These are phyloP conservation scores for Mandrillus leucophaeus DNA, from an alignment of 2,113 vertebrate genomes.

Conservation along the genomic window DNA sequence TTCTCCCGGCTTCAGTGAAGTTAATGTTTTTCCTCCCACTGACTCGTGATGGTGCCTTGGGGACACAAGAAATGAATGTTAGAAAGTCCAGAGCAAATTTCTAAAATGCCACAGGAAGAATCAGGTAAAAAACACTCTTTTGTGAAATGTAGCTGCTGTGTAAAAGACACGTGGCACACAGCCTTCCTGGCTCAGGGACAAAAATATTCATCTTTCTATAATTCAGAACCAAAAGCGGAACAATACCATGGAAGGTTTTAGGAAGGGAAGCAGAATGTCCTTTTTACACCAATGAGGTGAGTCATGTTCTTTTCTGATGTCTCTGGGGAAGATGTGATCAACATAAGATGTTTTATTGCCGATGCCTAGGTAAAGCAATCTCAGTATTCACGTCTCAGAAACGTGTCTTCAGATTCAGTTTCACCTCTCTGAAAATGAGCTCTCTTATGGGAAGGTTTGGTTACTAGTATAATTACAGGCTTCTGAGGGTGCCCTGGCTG, in stretches of 20 bases:
- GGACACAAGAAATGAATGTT: conserved; percentile 15
- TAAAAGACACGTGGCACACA: background rate
- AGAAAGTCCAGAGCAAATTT: conserved; percentile 34
- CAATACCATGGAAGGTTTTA: background rate
- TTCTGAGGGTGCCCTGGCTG: background rate
- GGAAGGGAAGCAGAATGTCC: background rate
- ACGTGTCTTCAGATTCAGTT: background rate
- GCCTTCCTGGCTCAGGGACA: background rate
- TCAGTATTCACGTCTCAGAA: background rate
- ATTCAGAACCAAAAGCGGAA: background rate
- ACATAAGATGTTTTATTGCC: background rate
- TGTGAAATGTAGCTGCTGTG: background rate
- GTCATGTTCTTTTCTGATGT: background rate
- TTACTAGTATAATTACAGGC: background rate
- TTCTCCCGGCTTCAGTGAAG: conserved; percentile 23
- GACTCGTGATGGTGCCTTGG: background rate
- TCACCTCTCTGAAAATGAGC: background rate
- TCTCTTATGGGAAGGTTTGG: background rate
- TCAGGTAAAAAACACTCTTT: background rate
- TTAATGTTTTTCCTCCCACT: conserved; percentile 55
- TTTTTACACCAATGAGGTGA: background rate
- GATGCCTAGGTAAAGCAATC: background rate
- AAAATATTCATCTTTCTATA: background rate
- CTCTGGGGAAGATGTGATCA: background rate
- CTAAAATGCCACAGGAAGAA: conserved; percentile 45